Percentiles rank a stretch among this genome's conserved stretches.
These are phyloP conservation scores for Charadrius vociferus DNA, from an alignment of 2,113 vertebrate species.

Conservation along the genomic window DNA sequence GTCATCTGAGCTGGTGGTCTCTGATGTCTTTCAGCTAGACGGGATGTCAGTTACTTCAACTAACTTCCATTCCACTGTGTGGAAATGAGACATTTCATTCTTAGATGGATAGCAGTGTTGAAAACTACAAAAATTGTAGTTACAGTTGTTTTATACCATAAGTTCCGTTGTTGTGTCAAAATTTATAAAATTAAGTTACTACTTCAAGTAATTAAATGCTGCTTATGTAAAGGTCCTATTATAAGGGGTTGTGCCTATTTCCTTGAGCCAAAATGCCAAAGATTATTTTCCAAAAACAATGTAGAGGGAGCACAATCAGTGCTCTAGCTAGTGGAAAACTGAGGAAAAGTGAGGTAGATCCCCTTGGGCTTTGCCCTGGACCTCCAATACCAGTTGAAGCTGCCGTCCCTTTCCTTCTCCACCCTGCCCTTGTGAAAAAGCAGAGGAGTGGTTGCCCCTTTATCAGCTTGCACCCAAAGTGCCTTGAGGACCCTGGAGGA, in stretches of 20 bases:
- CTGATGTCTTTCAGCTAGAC: neutral
- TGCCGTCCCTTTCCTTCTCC: neutral
- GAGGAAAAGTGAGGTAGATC: neutral
- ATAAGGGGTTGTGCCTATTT: neutral
- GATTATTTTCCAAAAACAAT: neutral
- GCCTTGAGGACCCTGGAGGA: fast-evolving
- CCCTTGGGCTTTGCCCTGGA: neutral
- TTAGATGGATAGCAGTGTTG: neutral
- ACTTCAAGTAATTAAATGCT: neutral
- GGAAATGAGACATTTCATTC: neutral
- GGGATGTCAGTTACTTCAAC: neutral
- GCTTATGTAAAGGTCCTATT: neutral
- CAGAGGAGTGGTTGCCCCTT: fast-evolving
- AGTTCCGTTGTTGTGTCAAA: neutral
- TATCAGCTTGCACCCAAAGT: neutral
- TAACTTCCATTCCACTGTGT: neutral
- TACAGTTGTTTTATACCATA: neutral
- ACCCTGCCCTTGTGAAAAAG: neutral
- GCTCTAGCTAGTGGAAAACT: neutral
- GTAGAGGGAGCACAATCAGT: neutral
- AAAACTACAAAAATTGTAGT: neutral
- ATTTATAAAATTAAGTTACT: neutral
- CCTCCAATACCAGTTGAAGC: neutral
- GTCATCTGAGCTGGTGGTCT: neutral
- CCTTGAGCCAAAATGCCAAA: neutral